A percentile compares a stretch with the other conserved stretches of the same genome.
phyloP scores from a whole-genome alignment of 1,140 invertebrate genomes.

The Drosophila biarmipes region DNA sequence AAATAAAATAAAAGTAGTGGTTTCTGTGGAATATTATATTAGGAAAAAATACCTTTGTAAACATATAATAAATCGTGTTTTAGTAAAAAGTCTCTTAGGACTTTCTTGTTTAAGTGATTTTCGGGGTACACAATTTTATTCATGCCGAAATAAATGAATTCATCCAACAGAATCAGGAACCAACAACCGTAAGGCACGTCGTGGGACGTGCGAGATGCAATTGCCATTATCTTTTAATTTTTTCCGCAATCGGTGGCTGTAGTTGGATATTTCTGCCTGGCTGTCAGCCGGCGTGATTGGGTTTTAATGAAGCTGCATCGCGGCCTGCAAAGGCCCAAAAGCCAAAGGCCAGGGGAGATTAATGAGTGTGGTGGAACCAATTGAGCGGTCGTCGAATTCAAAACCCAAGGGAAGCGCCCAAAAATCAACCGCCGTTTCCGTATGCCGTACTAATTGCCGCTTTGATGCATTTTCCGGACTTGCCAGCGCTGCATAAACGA shows the following conservation, averaged over 20 bases:
- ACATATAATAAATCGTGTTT: no score
- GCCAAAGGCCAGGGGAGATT: constrained; percentile 20
- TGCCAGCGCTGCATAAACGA: constrained; percentile 19
- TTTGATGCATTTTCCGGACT: constrained; percentile 22
- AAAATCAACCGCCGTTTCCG: background rate
- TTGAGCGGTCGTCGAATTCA: constrained; percentile 9
- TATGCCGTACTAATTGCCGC: constrained; percentile 33
- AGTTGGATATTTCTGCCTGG: background rate
- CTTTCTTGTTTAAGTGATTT: background rate
- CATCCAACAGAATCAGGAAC: constrained; percentile 7
- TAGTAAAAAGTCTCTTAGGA: no score
- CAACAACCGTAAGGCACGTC: constrained; percentile 6
- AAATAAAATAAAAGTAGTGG: no score
- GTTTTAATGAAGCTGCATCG: constrained; percentile 34
- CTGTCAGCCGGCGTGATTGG: constrained; percentile 1
- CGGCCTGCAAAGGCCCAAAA: constrained; percentile 1
- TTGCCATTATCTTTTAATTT: constrained; percentile 40
- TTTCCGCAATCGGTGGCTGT: background rate
- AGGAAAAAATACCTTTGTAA: no score
- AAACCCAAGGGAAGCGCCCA: background rate
- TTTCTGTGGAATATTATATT: no score
- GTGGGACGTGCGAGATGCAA: constrained; percentile 22
- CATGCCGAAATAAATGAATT: constrained; percentile 20
- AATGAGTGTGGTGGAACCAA: constrained; percentile 25
- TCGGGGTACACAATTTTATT: background rate